phyloP scores from a whole-genome alignment of 2,113 vertebrate species.

The Melanotaenia duboulayi region DNA sequence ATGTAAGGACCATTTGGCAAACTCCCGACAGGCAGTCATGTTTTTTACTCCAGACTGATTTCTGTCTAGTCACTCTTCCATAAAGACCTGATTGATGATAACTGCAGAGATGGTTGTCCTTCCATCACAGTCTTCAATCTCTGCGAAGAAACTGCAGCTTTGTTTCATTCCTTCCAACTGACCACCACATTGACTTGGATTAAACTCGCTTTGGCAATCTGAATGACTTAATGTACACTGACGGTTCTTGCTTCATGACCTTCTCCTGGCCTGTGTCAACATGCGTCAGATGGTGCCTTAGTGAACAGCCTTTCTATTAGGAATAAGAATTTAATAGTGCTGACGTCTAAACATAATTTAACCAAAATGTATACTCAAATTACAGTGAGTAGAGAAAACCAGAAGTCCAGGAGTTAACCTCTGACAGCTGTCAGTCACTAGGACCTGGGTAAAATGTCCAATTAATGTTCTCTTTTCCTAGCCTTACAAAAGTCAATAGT shows the following conservation, averaged over 20 bases:
- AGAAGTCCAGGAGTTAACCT: conserved; percentile 1
- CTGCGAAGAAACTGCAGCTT: conserved; percentile 46
- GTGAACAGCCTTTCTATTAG: conserved; percentile 1
- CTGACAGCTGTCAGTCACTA: conserved; percentile 9
- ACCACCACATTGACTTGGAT: not conserved
- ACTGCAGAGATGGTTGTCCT: conserved; percentile 64
- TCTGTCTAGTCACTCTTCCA: conserved; percentile 54
- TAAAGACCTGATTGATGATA: conserved; percentile 68
- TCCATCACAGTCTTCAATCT: conserved; percentile 45
- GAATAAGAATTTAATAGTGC: not conserved
- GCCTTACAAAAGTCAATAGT: conserved; percentile 5
- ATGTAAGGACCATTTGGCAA: conserved; percentile 56
- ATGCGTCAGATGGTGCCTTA: not conserved
- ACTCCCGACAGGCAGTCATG: conserved; percentile 51
- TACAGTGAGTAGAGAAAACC: not conserved
- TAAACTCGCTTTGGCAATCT: not conserved
- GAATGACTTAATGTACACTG: not conserved
- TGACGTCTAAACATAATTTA: not conserved
- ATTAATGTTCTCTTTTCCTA: conserved; percentile 7
- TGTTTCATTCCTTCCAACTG: conserved; percentile 22
- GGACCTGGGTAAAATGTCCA: not conserved
- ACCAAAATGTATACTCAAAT: conserved; percentile 1
- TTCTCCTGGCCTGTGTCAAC: not conserved
- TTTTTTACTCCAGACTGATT: conserved; percentile 60
- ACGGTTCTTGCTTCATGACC: not conserved